These are phyloP conservation scores for Puma concolor DNA, from an alignment of 2,113 vertebrate genomes.

Conservation along the genomic window DNA sequence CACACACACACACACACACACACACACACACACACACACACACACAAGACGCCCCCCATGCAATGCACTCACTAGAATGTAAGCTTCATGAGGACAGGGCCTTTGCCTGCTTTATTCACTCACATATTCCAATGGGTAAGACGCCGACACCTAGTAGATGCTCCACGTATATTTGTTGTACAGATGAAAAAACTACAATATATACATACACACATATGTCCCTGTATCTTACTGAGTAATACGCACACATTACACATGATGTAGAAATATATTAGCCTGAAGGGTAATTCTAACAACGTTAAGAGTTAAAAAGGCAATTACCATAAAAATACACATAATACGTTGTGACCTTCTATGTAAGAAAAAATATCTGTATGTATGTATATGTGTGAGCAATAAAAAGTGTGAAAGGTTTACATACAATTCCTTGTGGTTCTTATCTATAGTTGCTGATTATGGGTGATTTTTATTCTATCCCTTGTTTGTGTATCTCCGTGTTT, in stretches of 20 bases:
- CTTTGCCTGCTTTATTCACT: background rate
- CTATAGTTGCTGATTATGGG: background rate
- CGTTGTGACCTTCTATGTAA: background rate
- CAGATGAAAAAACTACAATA: background rate
- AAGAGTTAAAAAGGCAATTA: background rate
- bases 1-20: too few species aligned
- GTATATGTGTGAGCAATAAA: background rate
- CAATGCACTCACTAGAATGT: background rate
- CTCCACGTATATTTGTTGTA: background rate
- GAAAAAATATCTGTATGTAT: background rate
- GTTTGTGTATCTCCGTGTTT: background rate
- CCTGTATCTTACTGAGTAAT: background rate
- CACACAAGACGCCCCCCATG: background rate
- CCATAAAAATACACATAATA: background rate
- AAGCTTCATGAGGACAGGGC: background rate
- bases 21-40: background rate
- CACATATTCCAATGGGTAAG: background rate
- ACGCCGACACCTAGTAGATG: background rate
- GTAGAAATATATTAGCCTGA: background rate
- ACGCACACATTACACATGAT: background rate
- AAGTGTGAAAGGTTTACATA: background rate
- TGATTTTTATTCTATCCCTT: background rate
- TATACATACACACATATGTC: background rate
- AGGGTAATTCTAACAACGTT: background rate
- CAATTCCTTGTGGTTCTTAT: background rate